Base-by-base conservation (phyloP, 37 sponge, comb jelly and placozoan species). In the Beroe ovata region DNA sequence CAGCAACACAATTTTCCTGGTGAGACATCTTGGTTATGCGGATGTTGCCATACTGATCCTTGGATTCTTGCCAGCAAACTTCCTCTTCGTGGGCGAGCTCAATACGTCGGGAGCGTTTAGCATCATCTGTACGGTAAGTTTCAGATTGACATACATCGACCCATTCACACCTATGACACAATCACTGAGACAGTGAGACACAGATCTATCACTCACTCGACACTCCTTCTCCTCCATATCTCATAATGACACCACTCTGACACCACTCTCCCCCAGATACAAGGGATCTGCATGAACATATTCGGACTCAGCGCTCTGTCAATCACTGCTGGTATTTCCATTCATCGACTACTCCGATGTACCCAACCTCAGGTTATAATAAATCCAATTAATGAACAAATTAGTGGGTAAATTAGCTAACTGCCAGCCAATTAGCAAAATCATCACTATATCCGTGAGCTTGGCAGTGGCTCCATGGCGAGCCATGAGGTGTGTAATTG, bases 1-100 rank as follows among this genome's bases (percentile, higher is more conserved):
- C 54, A 77, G 84, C 28, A 77, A 77, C 84, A 77, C 84, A 1
- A 77, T 77, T 21, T 77, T 77, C 47, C 84, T 77, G 42, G 84
- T 77, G 47, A 30, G 84, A n/a, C 84, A 77, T 54, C 84, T 77
- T 2, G 84, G 84, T 22, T 77, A 77, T 29, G 84, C 38, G 22
- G 84, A 77, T 26, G 33, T 77, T 16, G 84, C 84, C 19, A 77
- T 77, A 42, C 54, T 77, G 54, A 4, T 77, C 20, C 84, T 77
- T 77, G 84, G 84, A 3, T 77, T 77, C 84, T 42, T 77, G 26
- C 84, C 84, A 77, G 84, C 84, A 6, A 77, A 77, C 84, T 77
- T 77, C 84, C 8, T 77, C 36, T 66, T 66, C 36, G 69, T 66
- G 1, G 6, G 16, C 2, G 35, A 33, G 0, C 69, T 66, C 36